These are phyloP conservation scores for Molossus molossus DNA, from an alignment of 2,797 vertebrate species.

Conservation along the genomic window DNA sequence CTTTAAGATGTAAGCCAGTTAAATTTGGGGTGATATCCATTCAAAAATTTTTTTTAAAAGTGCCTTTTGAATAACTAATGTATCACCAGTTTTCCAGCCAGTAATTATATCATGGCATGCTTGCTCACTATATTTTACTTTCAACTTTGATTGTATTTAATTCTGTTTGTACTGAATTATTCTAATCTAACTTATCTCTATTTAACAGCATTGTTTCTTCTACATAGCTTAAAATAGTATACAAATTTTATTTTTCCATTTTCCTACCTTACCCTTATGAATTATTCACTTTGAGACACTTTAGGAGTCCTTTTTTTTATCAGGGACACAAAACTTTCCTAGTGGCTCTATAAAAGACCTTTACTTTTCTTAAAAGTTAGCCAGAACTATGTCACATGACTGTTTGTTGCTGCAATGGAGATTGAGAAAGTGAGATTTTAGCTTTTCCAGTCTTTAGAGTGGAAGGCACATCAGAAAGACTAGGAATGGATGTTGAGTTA, in stretches of 20 bases:
- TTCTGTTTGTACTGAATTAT: slow-evolving; percentile 4
- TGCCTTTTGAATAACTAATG: not conserved
- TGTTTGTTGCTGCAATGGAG: not conserved
- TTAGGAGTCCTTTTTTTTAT: not conserved
- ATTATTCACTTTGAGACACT: not conserved
- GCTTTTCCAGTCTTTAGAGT: not conserved
- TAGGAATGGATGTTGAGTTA: not conserved
- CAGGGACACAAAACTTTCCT: not conserved
- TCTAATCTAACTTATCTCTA: slow-evolving; percentile 44
- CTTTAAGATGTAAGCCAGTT: not conserved
- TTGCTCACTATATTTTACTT: slow-evolving; percentile 33
- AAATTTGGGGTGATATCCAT: not conserved
- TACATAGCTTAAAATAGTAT: slow-evolving; percentile 38
- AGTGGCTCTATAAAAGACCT: not conserved
- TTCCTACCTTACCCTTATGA: not conserved
- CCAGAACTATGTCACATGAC: not conserved
- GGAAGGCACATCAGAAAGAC: not conserved
- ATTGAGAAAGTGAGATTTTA: not conserved
- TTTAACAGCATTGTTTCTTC: slow-evolving; percentile 17
- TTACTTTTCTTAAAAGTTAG: not conserved
- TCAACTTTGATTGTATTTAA: not conserved
- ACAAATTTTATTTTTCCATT: not conserved
- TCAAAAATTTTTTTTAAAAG: not conserved
- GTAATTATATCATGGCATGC: not conserved
- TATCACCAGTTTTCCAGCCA: not conserved